Percentiles rank a stretch among this genome's conserved stretches.
Evolutionary conservation across 2,888 invertebrate genomes (phyloP).

Genomic region (Cabera pusaria): DNA sequence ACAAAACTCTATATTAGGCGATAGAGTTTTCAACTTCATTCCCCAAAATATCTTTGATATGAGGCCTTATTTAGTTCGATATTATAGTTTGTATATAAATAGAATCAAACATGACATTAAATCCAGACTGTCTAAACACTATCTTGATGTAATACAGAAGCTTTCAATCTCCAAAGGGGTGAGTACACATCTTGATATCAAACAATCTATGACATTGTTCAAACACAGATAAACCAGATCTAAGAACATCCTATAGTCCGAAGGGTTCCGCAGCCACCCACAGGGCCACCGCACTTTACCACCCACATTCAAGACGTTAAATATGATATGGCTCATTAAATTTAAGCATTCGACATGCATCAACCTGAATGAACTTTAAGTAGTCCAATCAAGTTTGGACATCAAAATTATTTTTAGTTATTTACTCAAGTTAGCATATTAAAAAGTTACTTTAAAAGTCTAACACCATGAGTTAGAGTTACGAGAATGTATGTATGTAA

Average conservation of each 20-base stretch:
- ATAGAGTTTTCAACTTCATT: too few relatives aligned
- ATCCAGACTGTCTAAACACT: conserved; percentile 4
- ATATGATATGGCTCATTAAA: conserved; percentile 47
- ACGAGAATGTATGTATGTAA: too few relatives aligned
- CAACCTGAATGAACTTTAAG: conserved; percentile 34
- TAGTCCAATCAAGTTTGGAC: conserved; percentile 26
- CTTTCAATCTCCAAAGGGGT: conserved; percentile 11
- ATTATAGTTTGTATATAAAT: too few relatives aligned
- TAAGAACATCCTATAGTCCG: conserved; percentile 4
- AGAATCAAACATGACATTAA: conserved; percentile 5
- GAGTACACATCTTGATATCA: conserved; percentile 17
- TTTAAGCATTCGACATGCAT: conserved; percentile 41
- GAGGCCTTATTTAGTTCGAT: too few relatives aligned
- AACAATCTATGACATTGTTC: conserved; percentile 20
- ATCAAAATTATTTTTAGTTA: too few relatives aligned
- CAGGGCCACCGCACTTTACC: conserved; percentile 19
- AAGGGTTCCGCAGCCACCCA: too few relatives aligned
- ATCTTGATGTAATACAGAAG: conserved; percentile 9
- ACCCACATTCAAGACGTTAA: conserved; percentile 34
- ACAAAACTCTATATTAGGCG: too few relatives aligned
- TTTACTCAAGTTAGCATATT: too few relatives aligned
- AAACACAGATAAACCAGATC: conserved; percentile 18
- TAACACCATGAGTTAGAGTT: too few relatives aligned
- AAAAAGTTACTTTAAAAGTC: too few relatives aligned
- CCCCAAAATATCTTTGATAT: too few relatives aligned